Evolutionary conservation across 2,888 invertebrate genomes (phyloP), one percentile per base, ranked within the genome.

Genomic region (Micoletzkya japonica): DNA sequence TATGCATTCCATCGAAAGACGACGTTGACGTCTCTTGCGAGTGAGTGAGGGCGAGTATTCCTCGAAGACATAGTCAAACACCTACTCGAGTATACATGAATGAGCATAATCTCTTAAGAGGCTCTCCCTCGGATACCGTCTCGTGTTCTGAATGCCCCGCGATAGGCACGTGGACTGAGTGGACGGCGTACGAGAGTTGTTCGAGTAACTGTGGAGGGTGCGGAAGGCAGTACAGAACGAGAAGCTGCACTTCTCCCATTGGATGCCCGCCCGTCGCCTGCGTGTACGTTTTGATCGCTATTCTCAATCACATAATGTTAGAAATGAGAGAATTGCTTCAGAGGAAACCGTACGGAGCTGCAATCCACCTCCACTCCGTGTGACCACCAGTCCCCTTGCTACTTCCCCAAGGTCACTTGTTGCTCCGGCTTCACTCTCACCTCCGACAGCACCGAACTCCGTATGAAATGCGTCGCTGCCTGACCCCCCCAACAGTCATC

Each of bases 251-350:
- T 39, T 34, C 39, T 14, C 57, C 68, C 0, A 6, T 49, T 2
- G 68, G 68, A 17, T 68, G 68, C 49, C 57, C 30, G 10, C 30
- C 32, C 24, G 57, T 68, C 4, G n/a, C 68, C 10, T 68, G 68
- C 68, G 4, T 3, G 68, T 68, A 34, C 39, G 39, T 6, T 39
- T 39, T 39, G 7, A 6, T 24, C 54, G 54, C 6, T 7, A 54
- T 24, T 54, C 26, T n/a, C n/a, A 26, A 24, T 20, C 20, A 26
- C 26, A 32, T 10, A 4, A 36, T 26, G 24, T 1, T 28, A 7
- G n/a, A 37, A n/a, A 1, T 28, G 24, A 10, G 24, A 20, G 39
- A 49, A 24, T n/a, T 7, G 17, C 14, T 54, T 4, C 57, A 68
- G 68, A 2, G 68, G 68, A 3, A 58, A 57, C 24, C 30, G 28